Percentiles rank a stretch among this genome's conserved stretches.
These are phyloP conservation scores for Eurytoma californica DNA, from an alignment of 2,888 invertebrate genomes.

Conservation along the genomic window DNA sequence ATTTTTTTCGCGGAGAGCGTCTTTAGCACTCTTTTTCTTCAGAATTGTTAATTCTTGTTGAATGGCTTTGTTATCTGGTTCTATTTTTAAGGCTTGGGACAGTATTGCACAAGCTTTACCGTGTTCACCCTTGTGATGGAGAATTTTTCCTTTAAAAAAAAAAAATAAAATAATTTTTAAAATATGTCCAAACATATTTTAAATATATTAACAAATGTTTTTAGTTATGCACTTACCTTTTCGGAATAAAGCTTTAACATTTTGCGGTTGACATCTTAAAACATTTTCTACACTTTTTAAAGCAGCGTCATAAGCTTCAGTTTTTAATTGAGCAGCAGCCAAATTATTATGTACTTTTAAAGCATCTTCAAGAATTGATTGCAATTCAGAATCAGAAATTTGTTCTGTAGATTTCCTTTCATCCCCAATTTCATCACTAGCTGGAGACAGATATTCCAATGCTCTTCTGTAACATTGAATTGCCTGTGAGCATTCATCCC, in stretches of 20 bases:
- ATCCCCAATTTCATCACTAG: constrained; percentile 79
- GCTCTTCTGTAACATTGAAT: constrained; percentile 92
- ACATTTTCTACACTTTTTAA: constrained; percentile 89
- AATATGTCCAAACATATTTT: not conserved
- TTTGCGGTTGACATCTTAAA: constrained; percentile 88
- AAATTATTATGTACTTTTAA: constrained; percentile 93
- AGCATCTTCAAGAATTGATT: constrained; percentile 85
- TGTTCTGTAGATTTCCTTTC: constrained; percentile 72
- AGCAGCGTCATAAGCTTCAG: constrained; percentile 90
- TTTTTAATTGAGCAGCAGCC: constrained; percentile 93
- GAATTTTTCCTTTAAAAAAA: constrained; percentile 76
- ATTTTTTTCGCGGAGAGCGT: constrained; percentile 79
- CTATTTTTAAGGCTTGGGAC: constrained; percentile 79
- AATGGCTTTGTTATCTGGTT: constrained; percentile 81
- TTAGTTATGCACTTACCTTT: constrained; percentile 81
- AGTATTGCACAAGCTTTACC: constrained; percentile 82
- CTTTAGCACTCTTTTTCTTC: constrained; percentile 78
- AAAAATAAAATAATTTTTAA: not conserved
- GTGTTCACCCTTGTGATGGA: constrained; percentile 82
- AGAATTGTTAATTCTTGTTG: constrained; percentile 78
- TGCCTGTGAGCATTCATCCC: constrained; percentile 87
- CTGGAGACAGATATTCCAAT: constrained; percentile 86
- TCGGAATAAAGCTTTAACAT: constrained; percentile 93
- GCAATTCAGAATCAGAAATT: constrained; percentile 78
- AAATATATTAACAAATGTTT: constrained; percentile 5